A percentile compares a stretch with the other conserved stretches of the same genome.
phyloP scores from a whole-genome alignment of 2,888 invertebrate species.

The Druceiella hillmani region DNA sequence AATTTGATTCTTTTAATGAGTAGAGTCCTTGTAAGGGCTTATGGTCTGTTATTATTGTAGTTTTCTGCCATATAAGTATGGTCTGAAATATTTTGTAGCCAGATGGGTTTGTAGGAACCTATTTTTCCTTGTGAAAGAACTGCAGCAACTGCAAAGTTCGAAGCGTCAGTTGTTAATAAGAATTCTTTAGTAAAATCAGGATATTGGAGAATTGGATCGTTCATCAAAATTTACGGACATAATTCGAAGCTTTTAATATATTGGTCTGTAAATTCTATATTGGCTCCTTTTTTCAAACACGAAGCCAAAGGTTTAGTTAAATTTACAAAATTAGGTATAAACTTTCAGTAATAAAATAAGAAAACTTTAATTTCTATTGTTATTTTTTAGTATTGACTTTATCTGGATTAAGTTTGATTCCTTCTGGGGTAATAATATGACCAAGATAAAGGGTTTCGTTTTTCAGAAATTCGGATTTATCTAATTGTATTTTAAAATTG shows the following conservation, averaged over 20 bases:
- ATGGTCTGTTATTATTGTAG: constrained; percentile 4
- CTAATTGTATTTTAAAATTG: constrained; percentile 22
- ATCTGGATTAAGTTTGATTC: constrained; percentile 25
- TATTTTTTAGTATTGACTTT: constrained; percentile 21
- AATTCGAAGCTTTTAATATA: no score
- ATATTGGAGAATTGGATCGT: constrained; percentile 19
- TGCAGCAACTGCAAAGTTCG: constrained; percentile 17
- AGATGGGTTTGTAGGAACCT: constrained; percentile 18
- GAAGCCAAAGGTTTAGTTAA: constrained; percentile 21
- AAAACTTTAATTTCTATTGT: no score
- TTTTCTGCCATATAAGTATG: constrained; percentile 13
- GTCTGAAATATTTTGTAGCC: constrained; percentile 14
- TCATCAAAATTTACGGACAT: constrained; percentile 15
- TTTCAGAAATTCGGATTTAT: constrained; percentile 24
- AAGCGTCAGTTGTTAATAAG: constrained; percentile 19
- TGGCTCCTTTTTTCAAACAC: constrained; percentile 19
- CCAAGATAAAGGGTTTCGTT: constrained; percentile 26
- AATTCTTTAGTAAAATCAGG: constrained; percentile 21
- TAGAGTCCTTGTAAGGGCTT: not conserved
- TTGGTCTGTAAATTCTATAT: no score
- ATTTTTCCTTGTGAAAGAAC: constrained; percentile 19
- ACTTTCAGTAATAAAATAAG: constrained; percentile 13
- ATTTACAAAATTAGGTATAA: constrained; percentile 18
- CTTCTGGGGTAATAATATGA: constrained; percentile 23
- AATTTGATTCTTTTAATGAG: constrained; percentile 1